These are phyloP conservation scores for Helicoverpa zea DNA, from an alignment of 1,140 invertebrate genomes.

Conservation along the genomic window DNA sequence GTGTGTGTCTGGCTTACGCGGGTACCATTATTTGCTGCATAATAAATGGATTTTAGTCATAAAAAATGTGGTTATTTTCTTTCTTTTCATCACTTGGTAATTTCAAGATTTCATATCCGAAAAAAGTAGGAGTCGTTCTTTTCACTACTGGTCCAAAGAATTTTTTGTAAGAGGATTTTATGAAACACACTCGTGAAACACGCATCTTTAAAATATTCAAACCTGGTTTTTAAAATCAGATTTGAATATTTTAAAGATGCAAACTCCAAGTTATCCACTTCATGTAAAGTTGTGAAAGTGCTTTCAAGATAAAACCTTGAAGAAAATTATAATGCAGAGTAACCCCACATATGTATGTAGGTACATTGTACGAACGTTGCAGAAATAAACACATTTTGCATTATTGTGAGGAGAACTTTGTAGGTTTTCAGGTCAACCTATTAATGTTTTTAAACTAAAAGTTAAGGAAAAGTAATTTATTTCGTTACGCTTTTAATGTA, in stretches of 20 bases:
- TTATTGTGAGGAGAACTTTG: neutral
- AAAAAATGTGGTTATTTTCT: too few species aligned
- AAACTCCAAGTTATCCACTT: neutral
- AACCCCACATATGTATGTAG: neutral
- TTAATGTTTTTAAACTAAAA: neutral
- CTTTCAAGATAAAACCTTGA: conserved; percentile 13
- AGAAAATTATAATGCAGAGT: conserved; percentile 9
- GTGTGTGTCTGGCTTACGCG: too few species aligned
- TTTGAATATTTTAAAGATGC: neutral
- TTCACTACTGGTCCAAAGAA: too few species aligned
- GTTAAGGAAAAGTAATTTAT: neutral
- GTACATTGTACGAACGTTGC: conserved; percentile 1
- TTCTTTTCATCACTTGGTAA: too few species aligned
- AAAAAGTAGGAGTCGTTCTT: too few species aligned
- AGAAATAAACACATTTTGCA: conserved; percentile 1
- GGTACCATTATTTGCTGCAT: too few species aligned
- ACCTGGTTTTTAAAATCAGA: neutral
- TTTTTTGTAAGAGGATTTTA: too few species aligned
- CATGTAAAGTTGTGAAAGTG: conserved; percentile 4
- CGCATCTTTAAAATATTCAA: too few species aligned
- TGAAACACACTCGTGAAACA: too few species aligned
- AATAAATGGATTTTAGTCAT: too few species aligned
- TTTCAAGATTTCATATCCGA: too few species aligned
- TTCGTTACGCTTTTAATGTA: neutral
- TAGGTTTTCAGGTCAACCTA: neutral